A percentile compares a stretch with the other conserved stretches of the same genome.
These are phyloP conservation scores for Cantharis lateralis DNA, from an alignment of 2,888 invertebrate species.

Conservation along the genomic window DNA sequence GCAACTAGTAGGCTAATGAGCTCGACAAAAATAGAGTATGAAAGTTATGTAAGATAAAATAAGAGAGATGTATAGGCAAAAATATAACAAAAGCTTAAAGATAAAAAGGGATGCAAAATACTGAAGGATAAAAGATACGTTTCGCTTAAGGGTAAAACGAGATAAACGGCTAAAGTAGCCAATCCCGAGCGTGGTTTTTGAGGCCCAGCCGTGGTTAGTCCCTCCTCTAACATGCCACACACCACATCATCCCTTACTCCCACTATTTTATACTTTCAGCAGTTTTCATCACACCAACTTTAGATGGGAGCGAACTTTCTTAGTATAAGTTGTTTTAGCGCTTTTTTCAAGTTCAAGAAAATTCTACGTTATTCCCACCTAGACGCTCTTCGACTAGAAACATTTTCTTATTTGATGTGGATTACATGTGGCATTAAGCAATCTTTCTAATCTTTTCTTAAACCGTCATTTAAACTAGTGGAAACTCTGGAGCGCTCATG, in stretches of 20 bases:
- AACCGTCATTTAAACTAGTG: too few relatives aligned
- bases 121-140: conserved; percentile 16
- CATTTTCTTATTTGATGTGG: background rate
- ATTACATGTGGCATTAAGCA: too few relatives aligned
- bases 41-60: background rate
- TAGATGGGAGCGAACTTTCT: conserved; percentile 25
- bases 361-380: background rate
- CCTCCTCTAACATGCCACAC: conserved; percentile 57
- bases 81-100: conserved; percentile 11
- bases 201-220: conserved; percentile 58
- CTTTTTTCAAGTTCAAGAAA: background rate
- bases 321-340: conserved; percentile 5
- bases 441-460: too few relatives aligned
- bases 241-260: conserved; percentile 49
- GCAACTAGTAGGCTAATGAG: conserved; percentile 27
- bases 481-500: background rate
- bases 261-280: conserved; percentile 32
- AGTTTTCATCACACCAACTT: conserved; percentile 23
- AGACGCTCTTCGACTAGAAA: background rate
- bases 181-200: conserved; percentile 59
- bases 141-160: conserved; percentile 6
- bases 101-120: conserved; percentile 20
- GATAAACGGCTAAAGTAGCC: conserved; percentile 42
- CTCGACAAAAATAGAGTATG: conserved; percentile 16
- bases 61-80: conserved; percentile 2